phyloP scores from a whole-genome alignment of 2,797 vertebrate species.

The Psittacula derbiana region DNA sequence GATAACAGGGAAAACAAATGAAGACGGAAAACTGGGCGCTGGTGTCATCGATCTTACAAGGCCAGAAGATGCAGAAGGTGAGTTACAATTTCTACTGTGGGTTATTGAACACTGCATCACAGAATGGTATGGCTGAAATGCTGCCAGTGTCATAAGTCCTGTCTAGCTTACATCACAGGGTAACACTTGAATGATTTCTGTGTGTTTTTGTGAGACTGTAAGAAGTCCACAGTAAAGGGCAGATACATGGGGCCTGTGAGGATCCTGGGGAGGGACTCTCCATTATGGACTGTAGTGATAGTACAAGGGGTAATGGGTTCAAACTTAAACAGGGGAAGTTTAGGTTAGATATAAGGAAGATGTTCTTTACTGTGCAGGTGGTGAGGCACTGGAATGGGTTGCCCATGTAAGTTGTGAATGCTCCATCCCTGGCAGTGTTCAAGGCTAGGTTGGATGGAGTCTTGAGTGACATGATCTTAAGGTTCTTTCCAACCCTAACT shows the following conservation, averaged over 20 bases:
- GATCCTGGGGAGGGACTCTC: neutral
- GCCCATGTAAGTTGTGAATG: neutral
- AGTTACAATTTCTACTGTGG: slow-evolving; percentile 60
- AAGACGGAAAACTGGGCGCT: slow-evolving; percentile 94
- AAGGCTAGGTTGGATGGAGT: neutral
- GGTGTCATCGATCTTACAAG: slow-evolving; percentile 97
- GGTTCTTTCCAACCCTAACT: neutral
- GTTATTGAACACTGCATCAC: neutral
- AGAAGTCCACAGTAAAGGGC: neutral
- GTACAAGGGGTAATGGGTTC: neutral
- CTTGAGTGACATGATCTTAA: neutral
- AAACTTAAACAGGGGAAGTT: neutral
- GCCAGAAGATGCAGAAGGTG: slow-evolving; percentile 98
- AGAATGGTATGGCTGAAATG: neutral
- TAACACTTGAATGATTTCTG: neutral
- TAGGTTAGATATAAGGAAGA: neutral
- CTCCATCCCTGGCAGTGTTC: neutral
- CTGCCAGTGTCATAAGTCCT: neutral
- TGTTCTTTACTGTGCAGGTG: neutral
- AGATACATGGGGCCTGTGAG: neutral
- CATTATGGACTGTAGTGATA: neutral
- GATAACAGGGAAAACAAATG: slow-evolving; percentile 88
- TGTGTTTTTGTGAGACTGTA: neutral
- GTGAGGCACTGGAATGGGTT: neutral
- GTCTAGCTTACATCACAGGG: neutral